These are phyloP conservation scores for Osmerus eperlanus DNA, from an alignment of 2,113 vertebrate genomes.

Conservation along the genomic window DNA sequence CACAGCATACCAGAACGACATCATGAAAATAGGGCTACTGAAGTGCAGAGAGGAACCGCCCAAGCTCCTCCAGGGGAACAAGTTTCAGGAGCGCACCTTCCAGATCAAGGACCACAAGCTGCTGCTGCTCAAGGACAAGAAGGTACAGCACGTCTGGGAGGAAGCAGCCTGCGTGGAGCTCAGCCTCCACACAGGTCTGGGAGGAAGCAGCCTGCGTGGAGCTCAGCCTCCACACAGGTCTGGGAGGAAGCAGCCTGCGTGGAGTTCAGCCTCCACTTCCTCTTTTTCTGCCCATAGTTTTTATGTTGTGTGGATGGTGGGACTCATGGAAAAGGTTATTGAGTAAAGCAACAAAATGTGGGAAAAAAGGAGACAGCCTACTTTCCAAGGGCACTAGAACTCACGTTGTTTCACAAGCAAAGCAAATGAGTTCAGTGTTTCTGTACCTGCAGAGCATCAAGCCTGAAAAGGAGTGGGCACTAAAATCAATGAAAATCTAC, in stretches of 20 bases:
- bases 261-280: no score
- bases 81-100: conserved; percentile 92
- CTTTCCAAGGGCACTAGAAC: no score
- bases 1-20: conserved; percentile 82
- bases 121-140: conserved; percentile 92
- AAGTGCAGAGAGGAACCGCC: conserved; percentile 89
- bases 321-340: neutral
- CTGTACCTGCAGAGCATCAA: conserved; percentile 78
- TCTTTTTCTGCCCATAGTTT: neutral
- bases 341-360: neutral
- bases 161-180: no score
- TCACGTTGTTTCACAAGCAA: no score
- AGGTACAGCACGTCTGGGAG: conserved; percentile 65
- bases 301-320: neutral
- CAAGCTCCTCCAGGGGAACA: conserved; percentile 84
- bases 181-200: no score
- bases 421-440: neutral
- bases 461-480: conserved; percentile 88
- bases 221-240: no score
- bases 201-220: no score
- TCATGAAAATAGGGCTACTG: conserved; percentile 84
- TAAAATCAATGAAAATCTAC: conserved; percentile 90
- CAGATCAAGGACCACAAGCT: conserved; percentile 83
- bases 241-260: no score
- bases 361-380: no score